A percentile compares a stretch with the other conserved stretches of the same genome.
Evolutionary conservation across 2,113 vertebrate species (phyloP).

Genomic region (Pseudopipra pipra): DNA sequence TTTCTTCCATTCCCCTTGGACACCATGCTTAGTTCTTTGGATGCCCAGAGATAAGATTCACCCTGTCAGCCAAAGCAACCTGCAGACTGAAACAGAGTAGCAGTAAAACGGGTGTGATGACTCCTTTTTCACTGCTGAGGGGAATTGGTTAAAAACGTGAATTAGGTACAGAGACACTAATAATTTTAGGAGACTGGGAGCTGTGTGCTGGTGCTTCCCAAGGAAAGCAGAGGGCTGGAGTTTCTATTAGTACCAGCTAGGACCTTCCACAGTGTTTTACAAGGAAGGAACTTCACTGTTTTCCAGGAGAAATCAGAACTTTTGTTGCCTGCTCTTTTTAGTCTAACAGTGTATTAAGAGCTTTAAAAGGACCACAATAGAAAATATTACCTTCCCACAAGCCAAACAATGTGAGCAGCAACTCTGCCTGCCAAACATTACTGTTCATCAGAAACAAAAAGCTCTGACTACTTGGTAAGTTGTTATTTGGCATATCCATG

Average conservation of each 20-base stretch:
- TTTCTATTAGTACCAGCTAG: neutral
- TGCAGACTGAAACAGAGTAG: neutral
- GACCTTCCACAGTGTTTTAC: neutral
- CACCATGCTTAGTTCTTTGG: neutral
- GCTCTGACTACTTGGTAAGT: neutral
- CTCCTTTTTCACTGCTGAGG: neutral
- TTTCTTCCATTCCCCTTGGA: neutral
- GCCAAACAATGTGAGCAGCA: neutral
- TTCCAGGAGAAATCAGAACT: neutral
- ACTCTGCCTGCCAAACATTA: neutral
- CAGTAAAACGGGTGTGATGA: neutral
- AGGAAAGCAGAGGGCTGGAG: neutral
- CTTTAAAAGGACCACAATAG: neutral
- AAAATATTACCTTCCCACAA: neutral
- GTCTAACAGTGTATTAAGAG: neutral
- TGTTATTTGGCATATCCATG: neutral
- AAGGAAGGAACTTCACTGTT: neutral
- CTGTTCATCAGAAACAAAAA: neutral
- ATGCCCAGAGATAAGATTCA: neutral
- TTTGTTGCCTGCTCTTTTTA: neutral
- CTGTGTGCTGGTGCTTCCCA: neutral
- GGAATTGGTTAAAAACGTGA: neutral
- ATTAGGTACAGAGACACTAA: neutral
- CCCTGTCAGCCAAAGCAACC: neutral
- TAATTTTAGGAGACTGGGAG: neutral